Evolutionary conservation across 2,797 vertebrate genomes (phyloP), one percentile per base, ranked within the genome.

Genomic region (Artibeus jamaicensis): DNA sequence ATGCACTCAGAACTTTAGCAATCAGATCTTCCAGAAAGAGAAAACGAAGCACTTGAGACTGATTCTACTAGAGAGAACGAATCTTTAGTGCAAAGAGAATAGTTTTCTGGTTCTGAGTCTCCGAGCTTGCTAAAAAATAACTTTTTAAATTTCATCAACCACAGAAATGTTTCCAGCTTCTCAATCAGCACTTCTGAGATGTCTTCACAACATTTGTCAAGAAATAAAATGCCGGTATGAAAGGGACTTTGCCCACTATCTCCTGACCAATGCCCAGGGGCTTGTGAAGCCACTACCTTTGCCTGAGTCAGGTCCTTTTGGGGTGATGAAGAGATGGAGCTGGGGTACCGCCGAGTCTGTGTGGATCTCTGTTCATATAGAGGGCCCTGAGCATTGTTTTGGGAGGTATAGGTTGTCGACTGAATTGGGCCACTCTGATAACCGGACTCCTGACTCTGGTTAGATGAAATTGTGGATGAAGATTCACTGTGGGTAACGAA

Each of bases 301-400:
- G 98, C 97, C 97, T 99, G 98, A 98, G 99, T 99, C 98, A 99
- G 98, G 94, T 99, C 99, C 97, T 99, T 99, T 98, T 99, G 99
- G 91, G 99, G 99, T 1, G 99, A 99, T 39, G 99, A 99, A 90
- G 99, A 99, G 93, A 99, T 99, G 2, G 99, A 99, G 83, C 99
- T 99, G 42, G 99, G 99, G 98, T 99, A 99, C 84, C 99, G 99
- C 48, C 99, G 98, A 0, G 99, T 99, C 98, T 99, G 99, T 88
- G 99, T 98, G 37, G 99, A 98, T 98, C 99, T 99, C 99, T 99
- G 99, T 62, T 99, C 99, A 0, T 99, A 99, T 97, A 99, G 98
- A 94, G 99, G 99, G 98, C 99, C 99, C 98, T 99, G 99, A 98
- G 98, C 98, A 89, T 98, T 98, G 98, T 98, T 98, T 98, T 99